Evolutionary conservation across 2,888 invertebrate genomes (phyloP).

Genomic region (Sphecodes monilicornis): DNA sequence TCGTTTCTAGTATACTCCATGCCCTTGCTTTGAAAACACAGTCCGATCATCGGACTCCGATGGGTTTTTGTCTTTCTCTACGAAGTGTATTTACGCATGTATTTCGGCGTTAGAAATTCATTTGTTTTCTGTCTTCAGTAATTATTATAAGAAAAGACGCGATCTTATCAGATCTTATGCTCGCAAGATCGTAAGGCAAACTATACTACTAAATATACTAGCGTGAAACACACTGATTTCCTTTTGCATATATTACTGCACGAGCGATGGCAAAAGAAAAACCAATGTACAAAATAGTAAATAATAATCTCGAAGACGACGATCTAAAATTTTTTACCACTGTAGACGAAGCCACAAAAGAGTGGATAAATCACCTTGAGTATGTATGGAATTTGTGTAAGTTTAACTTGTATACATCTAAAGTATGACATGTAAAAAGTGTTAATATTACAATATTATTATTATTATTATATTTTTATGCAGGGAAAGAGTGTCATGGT

Average conservation of each 20-base stretch:
- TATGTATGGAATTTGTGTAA: slow-evolving; percentile 80
- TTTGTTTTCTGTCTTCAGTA: not conserved
- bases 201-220: not conserved
- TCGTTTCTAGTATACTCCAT: not conserved
- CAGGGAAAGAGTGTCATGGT: slow-evolving; percentile 86
- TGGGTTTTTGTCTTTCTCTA: slow-evolving; percentile 20
- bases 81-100: not conserved
- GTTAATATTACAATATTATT: not conserved
- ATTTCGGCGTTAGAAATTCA: not conserved
- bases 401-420: slow-evolving; percentile 42
- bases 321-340: slow-evolving; percentile 64
- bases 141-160: not conserved
- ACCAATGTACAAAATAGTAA: not conserved
- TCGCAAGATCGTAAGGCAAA: not conserved
- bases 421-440: not conserved
- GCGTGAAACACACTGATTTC: not conserved
- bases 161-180: not conserved
- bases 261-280: slow-evolving; percentile 14
- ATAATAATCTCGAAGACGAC: slow-evolving; percentile 7
- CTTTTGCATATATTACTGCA: slow-evolving; percentile 4
- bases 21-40: not conserved
- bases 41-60: no score
- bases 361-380: slow-evolving; percentile 78
- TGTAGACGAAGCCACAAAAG: slow-evolving; percentile 76
- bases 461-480: not conserved